phyloP scores from a whole-genome alignment of 1,140 invertebrate genomes.

The Musca vetustissima region DNA sequence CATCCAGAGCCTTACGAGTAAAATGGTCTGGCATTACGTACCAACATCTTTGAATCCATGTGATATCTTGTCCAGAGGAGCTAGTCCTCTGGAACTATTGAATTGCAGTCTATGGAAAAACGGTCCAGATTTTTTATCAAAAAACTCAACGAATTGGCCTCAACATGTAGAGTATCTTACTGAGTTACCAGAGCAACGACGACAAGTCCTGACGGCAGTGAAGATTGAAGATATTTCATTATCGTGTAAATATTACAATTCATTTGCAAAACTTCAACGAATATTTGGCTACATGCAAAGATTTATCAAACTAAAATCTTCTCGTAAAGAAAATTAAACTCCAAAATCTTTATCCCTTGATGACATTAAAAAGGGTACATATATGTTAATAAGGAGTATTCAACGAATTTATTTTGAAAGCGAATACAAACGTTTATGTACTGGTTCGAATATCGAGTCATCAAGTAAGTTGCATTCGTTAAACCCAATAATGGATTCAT shows the following conservation, averaged over 20 bases:
- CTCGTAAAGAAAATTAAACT: no score
- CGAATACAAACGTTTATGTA: not conserved
- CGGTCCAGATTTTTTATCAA: slow-evolving; percentile 38
- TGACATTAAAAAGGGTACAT: slow-evolving; percentile 15
- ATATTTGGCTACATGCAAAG: slow-evolving; percentile 17
- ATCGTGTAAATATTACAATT: slow-evolving; percentile 20
- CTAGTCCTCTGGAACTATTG: slow-evolving; percentile 31
- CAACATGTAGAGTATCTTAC: not conserved
- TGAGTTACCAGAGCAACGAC: slow-evolving; percentile 36
- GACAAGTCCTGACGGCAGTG: not conserved
- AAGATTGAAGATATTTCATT: not conserved
- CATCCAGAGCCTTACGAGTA: slow-evolving; percentile 38
- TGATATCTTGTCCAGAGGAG: slow-evolving; percentile 38
- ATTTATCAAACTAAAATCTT: not conserved
- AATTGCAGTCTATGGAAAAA: slow-evolving; percentile 43
- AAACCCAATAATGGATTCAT: slow-evolving; percentile 33
- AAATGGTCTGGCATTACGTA: slow-evolving; percentile 41
- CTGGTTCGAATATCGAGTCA: not conserved
- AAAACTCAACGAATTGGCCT: slow-evolving; percentile 6
- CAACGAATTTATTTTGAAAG: not conserved
- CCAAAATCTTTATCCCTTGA: not conserved
- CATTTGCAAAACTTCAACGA: slow-evolving; percentile 16
- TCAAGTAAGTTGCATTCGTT: slow-evolving; percentile 25
- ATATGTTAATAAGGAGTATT: slow-evolving; percentile 12
- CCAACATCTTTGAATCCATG: slow-evolving; percentile 43